These are phyloP conservation scores for Trachops cirrhosus DNA, from an alignment of 2,797 vertebrate species.

Conservation along the genomic window DNA sequence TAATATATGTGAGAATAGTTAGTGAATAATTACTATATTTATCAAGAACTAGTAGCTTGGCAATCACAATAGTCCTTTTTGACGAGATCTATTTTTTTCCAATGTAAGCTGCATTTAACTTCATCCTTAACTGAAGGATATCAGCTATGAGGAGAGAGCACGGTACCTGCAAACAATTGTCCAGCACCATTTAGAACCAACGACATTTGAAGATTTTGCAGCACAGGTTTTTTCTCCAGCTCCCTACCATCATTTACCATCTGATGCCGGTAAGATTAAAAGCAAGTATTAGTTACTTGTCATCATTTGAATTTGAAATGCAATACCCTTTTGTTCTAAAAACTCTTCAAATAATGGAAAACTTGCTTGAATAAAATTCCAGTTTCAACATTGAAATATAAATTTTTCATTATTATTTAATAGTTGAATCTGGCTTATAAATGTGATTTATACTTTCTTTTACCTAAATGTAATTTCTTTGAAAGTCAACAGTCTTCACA, in stretches of 20 bases:
- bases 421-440: constrained; percentile 60
- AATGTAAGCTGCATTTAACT: constrained; percentile 51
- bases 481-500: constrained; percentile 55
- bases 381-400: constrained; percentile 33
- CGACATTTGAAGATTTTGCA: constrained; percentile 97
- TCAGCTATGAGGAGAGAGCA: constrained; percentile 96
- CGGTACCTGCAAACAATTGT: constrained; percentile 96
- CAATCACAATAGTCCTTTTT: background rate
- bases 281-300: constrained; percentile 52
- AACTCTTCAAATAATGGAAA: constrained; percentile 34
- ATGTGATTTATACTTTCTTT: constrained; percentile 57
- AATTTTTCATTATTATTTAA: constrained; percentile 25
- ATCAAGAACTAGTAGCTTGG: constrained; percentile 19
- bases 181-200: constrained; percentile 96
- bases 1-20: background rate
- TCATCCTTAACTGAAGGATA: constrained; percentile 87
- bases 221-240: constrained; percentile 98
- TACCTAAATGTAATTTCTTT: constrained; percentile 32
- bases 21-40: background rate
- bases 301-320: constrained; percentile 78
- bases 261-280: constrained; percentile 89
- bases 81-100: background rate
- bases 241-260: constrained; percentile 91
- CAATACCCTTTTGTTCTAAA: constrained; percentile 83
- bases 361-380: constrained; percentile 37